Base-by-base conservation (phyloP, 53 echinoderm and acorn worm species). In the Zoroaster sp. region DNA sequence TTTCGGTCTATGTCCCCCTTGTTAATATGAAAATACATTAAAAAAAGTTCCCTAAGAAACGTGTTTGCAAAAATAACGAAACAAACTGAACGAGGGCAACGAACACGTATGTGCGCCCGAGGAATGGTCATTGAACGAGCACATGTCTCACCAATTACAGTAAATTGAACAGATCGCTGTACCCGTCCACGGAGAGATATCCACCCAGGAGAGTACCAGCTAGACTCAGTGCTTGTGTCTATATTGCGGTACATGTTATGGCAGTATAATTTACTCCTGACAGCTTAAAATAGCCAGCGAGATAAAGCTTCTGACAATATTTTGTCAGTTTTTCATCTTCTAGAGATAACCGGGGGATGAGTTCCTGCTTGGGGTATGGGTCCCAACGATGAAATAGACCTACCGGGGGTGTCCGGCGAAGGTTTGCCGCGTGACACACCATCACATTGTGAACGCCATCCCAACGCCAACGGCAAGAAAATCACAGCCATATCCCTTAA, bases 111-210 rank as follows among this genome's bases (percentile, higher is more conserved):
- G 30, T 59, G 37, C 23, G 35, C 36, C 12, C 63, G 18, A 20
- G 44, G 32, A 68, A 80, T 67, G 67, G 42, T 67, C 66, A 42
- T 6, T 30, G 30, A 30, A 66, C 66, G 15, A 34, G 34, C 18
- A 20, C 25, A 82, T 41, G 82, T 82, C 82, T 82, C 82, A 82
- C 67, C 82, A 82, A 82, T 82, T 82, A 82, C 39, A 66, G 68
- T 37, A 44, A 82, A 82, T 82, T 66, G 42, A 82, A 82, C 82
- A 66, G 82, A 82, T 82, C 45, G 42, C 43, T 68, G 44, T 28
- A 67, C 82, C 69, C 10, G 69, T 10, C 33, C 82, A 30, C 31
- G 40, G 45, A 4, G 18, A 47, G 10, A n/a, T 82, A 25, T 42
- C 40, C 69, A 17, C 82, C 68, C 46, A 11, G 17, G 82, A 68